Base-by-base conservation (phyloP, 2,888 invertebrate species). In the Amphimallon solstitiale region DNA sequence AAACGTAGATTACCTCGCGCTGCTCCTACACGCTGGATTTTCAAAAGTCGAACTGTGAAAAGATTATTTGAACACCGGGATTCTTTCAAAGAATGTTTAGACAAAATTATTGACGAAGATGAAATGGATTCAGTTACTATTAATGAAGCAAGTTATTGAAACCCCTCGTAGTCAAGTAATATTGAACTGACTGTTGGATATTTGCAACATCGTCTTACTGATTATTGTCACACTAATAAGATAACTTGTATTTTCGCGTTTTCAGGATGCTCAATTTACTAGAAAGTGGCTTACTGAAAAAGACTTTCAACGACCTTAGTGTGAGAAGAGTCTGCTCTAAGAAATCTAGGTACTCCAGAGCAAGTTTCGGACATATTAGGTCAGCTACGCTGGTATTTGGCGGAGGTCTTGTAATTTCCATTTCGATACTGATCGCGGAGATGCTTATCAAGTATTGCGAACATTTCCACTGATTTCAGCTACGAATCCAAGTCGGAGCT, bases 281-380 rank as follows among this genome's bases (percentile, higher is more conserved):
- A 29, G 65, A 71, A 67, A 63, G 21, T 43, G 73, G 74, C 63
- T 51, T 73, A 48, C 29, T 63, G 37, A 23, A 29, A 2, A 60
- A 62, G 63, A 62, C 51, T 19, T 46, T 72, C 12, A 62, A 70
- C 46, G 71, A 67, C 34, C 64, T 71, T 15, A 51, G 71, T 5
- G 63, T 46, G 21, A 34, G 48, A 19, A 48, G 54, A 40, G 61
- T 12, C 5, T 67, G 66, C 29, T 63, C 67, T 14, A 46, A 54
- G 12, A 66, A 70, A 12, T 69, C 75, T 9, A 74, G 73, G 21
- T 79, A 79, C 68, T 79, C 78, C 3, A 79, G 77, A 70, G 79
- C 78, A 10, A 74, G 76, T 29, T 65, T 74, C 34, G 75, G 76
- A 67, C 77, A 80, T 69, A 77, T 80, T 1, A 71, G 72, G 46